These are phyloP conservation scores for Psilopogon haemacephalus DNA, from an alignment of 2,113 vertebrate genomes.

Conservation along the genomic window DNA sequence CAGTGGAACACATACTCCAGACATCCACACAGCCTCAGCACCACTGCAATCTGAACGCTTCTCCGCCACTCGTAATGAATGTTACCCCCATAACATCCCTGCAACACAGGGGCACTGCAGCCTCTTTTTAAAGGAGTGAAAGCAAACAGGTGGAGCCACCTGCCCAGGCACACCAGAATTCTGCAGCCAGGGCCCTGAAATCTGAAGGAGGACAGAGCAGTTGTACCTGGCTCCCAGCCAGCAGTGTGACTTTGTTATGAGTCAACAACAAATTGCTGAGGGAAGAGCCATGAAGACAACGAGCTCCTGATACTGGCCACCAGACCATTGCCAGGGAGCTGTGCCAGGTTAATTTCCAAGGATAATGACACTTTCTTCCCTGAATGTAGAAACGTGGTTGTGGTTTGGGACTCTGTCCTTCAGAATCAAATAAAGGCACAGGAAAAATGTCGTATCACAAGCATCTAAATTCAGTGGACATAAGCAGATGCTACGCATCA, in stretches of 20 bases:
- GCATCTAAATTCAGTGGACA: neutral
- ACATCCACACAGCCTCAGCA: constrained; percentile 37
- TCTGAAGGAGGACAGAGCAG: neutral
- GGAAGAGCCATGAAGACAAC: neutral
- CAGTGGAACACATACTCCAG: constrained; percentile 55
- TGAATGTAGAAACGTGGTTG: neutral
- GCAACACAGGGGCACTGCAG: neutral
- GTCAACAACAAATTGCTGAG: neutral
- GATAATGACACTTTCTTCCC: neutral
- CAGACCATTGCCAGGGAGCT: neutral
- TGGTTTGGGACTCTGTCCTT: neutral
- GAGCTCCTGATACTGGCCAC: neutral
- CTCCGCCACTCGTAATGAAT: neutral
- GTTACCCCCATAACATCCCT: neutral
- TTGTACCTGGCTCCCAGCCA: neutral
- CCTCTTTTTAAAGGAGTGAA: neutral
- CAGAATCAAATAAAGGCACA: neutral
- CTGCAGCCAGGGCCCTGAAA: neutral
- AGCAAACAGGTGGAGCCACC: neutral
- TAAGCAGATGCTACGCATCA: neutral
- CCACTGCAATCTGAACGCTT: constrained; percentile 4
- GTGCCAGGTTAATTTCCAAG: neutral
- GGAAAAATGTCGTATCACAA: neutral
- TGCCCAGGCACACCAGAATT: neutral
- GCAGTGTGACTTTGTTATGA: rapidly evolving